phyloP scores from a whole-genome alignment of 2,888 invertebrate genomes.

The Parelbella ahira region DNA sequence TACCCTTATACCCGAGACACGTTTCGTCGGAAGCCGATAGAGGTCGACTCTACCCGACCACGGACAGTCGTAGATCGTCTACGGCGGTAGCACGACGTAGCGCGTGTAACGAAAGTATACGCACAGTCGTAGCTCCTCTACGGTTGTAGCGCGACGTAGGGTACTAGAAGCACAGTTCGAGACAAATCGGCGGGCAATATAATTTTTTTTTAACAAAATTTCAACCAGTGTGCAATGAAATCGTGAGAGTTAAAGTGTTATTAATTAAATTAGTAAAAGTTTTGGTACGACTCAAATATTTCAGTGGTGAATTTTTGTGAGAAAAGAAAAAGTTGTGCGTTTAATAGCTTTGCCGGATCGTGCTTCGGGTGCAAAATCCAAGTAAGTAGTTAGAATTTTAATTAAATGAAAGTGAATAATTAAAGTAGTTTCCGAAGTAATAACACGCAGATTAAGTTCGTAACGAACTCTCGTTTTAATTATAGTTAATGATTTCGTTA shows the following conservation, averaged over 20 bases:
- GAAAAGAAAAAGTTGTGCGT: slow-evolving; percentile 22
- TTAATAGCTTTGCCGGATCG: slow-evolving; percentile 2
- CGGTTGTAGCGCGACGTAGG: slow-evolving; percentile 39
- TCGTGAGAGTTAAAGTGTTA: slow-evolving; percentile 6
- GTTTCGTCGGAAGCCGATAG: slow-evolving; percentile 29
- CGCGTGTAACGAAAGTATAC: too few species aligned
- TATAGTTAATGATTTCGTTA: too few species aligned
- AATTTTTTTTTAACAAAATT: background rate
- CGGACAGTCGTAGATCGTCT: slow-evolving; percentile 44
- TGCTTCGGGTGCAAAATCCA: slow-evolving; percentile 18
- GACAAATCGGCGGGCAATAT: slow-evolving; percentile 26
- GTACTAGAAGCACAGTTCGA: too few species aligned
- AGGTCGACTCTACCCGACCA: slow-evolving; percentile 35
- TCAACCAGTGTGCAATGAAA: slow-evolving; percentile 6
- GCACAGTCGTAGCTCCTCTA: slow-evolving; percentile 43
- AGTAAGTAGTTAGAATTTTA: slow-evolving; percentile 24
- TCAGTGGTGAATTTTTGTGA: slow-evolving; percentile 16
- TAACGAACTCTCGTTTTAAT: too few species aligned
- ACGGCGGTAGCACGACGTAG: slow-evolving; percentile 39
- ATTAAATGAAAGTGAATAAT: slow-evolving; percentile 13
- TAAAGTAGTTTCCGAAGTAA: slow-evolving; percentile 18
- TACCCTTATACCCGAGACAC: background rate
- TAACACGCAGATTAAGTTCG: too few species aligned
- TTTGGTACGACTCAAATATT: background rate
- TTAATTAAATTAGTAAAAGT: background rate